These are phyloP conservation scores for Coranthus polyacanthus DNA, from an alignment of 2,797 vertebrate species.

Conservation along the genomic window DNA sequence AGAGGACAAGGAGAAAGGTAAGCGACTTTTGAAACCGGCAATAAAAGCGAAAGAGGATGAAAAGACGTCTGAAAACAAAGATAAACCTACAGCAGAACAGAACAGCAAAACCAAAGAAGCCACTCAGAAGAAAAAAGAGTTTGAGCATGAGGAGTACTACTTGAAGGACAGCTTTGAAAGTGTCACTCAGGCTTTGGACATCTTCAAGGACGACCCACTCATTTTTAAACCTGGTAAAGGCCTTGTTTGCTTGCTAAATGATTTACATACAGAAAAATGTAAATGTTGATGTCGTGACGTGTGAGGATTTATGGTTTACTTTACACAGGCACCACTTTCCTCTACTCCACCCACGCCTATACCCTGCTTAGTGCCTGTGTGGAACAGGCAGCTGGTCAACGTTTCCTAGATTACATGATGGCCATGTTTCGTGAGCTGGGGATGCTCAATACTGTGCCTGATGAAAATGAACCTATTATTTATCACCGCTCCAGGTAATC, in stretches of 20 bases:
- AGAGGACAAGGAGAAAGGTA: conserved; percentile 88
- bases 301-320: background rate
- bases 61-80: conserved; percentile 70
- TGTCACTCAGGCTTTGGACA: conserved; percentile 90
- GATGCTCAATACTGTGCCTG: conserved; percentile 93
- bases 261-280: background rate
- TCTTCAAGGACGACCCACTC: conserved; percentile 97
- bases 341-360: conserved; percentile 97
- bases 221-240: conserved; percentile 95
- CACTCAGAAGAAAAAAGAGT: conserved; percentile 87
- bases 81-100: conserved; percentile 62
- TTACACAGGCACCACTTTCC: conserved; percentile 90
- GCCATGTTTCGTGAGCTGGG: conserved; percentile 94
- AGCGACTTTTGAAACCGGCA: conserved; percentile 80
- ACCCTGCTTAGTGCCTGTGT: conserved; percentile 93
- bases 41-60: conserved; percentile 66
- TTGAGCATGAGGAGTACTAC: conserved; percentile 95
- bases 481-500: conserved; percentile 96
- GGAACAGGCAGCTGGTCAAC: conserved; percentile 90
- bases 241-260: background rate
- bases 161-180: conserved; percentile 93
- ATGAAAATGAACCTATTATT: conserved; percentile 94
- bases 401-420: conserved; percentile 93
- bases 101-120: conserved; percentile 67
- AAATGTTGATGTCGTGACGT: background rate